Evolutionary conservation across 2,888 invertebrate genomes (phyloP), one percentile per base, ranked within the genome.

Genomic region (Ochropleura leucogaster): DNA sequence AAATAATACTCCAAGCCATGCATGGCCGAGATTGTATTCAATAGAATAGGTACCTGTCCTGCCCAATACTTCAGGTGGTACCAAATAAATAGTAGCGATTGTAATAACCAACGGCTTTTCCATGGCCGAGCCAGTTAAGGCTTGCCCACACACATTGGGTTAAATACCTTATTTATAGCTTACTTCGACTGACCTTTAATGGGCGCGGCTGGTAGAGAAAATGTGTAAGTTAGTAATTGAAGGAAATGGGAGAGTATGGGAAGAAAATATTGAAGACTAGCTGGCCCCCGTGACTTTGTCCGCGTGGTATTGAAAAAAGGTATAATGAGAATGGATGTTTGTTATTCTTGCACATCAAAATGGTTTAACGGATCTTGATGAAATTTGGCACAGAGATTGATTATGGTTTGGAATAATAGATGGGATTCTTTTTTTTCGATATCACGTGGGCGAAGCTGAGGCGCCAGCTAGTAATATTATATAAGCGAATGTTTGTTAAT

Each of bases 131-230:
- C 92, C 91, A 90, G 91, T 92, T 93, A 93, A 92, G 93, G 92
- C 87, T 82, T 83, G 94, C 94, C 95, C 95, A 95, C 95, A 95
- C 95, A 94, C 94, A 94, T 93, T 93, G 93, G 92, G 93, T 94
- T 95, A 94, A 95, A 95, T 93, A 94, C 93, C 92, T 93, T 95
- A 95, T 95, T 95, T 95, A 95, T 95, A 91, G 93, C 92, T 89
- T 89, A 92, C 93, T 93, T 92, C 90, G 87, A 83, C 88, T 95
- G 94, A 95, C 94, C 95, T 95, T 94, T 94, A 89, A 90, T 91
- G 67, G 76, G 59, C 47, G 46, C 62, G 59, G 62, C 53, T 60
- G 46, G 65, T 57, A 71, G 85, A 78, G 76, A 73, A 85, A 84
- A 76, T 73, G 74, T 53, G 75, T 85, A 88, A 87, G 77, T 85